These are phyloP conservation scores for Alectoris magna DNA, from an alignment of 2,797 vertebrate genomes.

Conservation along the genomic window DNA sequence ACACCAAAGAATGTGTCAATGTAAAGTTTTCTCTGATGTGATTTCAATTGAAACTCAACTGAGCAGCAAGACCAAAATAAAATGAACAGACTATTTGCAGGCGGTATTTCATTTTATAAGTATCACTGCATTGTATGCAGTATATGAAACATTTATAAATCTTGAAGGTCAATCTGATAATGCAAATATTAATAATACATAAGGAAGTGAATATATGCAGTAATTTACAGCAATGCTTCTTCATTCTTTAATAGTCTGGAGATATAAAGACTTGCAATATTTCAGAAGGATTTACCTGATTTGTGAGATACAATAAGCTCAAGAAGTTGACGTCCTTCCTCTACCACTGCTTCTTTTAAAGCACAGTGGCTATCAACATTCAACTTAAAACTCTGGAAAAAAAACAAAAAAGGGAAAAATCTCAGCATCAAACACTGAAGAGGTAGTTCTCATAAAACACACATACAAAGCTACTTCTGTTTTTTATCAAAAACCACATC, in stretches of 20 bases:
- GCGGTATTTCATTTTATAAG: constrained; percentile 86
- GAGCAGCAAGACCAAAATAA: constrained; percentile 81
- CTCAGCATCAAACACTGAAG: constrained; percentile 22
- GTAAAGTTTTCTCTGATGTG: constrained; percentile 78
- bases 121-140: constrained; percentile 85
- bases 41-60: constrained; percentile 79
- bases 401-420: constrained; percentile 7
- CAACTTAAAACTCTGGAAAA: constrained; percentile 91
- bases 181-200: constrained; percentile 97
- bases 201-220: constrained; percentile 86
- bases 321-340: constrained; percentile 92
- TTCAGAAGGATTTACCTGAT: constrained; percentile 91
- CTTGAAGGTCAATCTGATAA: constrained; percentile 95
- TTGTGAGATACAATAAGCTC: constrained; percentile 92
- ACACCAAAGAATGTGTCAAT: constrained; percentile 79
- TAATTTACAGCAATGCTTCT: constrained; percentile 87
- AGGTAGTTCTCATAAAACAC: constrained; percentile 51
- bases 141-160: constrained; percentile 93
- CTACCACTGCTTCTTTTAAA: constrained; percentile 92
- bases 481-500: constrained; percentile 75
- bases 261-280: constrained; percentile 85
- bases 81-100: constrained; percentile 84
- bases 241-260: constrained; percentile 85
- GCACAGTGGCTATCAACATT: constrained; percentile 90
- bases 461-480: constrained; percentile 49